These are phyloP conservation scores for Dicrostonyx torquatus DNA, from an alignment of 2,797 vertebrate genomes.

Conservation along the genomic window DNA sequence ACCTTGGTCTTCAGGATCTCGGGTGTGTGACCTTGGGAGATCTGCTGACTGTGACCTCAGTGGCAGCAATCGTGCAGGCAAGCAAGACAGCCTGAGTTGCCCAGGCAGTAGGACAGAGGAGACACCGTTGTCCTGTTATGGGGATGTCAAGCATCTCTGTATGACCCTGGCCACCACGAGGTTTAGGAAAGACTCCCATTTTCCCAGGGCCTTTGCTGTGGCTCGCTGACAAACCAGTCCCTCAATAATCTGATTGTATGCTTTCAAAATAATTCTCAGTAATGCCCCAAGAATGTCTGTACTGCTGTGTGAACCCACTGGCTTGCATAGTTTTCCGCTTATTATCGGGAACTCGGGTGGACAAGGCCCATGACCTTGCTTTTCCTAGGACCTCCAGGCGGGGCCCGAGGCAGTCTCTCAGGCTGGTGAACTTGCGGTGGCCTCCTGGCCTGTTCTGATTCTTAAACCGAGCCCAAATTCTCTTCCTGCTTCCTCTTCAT, in stretches of 20 bases:
- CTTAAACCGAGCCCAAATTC: background rate
- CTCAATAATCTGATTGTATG: constrained; percentile 80
- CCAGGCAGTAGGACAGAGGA: background rate
- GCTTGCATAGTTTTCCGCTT: constrained; percentile 76
- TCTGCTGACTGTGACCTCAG: background rate
- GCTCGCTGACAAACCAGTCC: constrained; percentile 40
- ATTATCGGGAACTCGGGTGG: constrained; percentile 59
- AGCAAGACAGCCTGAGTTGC: background rate
- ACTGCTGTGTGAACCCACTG: constrained; percentile 73
- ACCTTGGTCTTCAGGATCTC: background rate
- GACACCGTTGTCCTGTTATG: constrained; percentile 8
- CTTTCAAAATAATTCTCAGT: constrained; percentile 79
- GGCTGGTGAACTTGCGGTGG: background rate
- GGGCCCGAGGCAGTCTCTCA: background rate
- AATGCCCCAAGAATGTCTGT: constrained; percentile 80
- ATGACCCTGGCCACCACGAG: background rate
- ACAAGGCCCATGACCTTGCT: constrained; percentile 56
- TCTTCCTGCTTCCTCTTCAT: background rate
- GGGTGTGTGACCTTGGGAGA: background rate
- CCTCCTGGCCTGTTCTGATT: background rate
- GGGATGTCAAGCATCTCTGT: background rate
- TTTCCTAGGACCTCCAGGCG: background rate
- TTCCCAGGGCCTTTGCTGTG: constrained; percentile 40
- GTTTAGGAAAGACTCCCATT: constrained; percentile 43
- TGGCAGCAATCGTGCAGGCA: background rate